phyloP scores from a whole-genome alignment of 2,113 vertebrate genomes.

The Oreochromis tanganicae region DNA sequence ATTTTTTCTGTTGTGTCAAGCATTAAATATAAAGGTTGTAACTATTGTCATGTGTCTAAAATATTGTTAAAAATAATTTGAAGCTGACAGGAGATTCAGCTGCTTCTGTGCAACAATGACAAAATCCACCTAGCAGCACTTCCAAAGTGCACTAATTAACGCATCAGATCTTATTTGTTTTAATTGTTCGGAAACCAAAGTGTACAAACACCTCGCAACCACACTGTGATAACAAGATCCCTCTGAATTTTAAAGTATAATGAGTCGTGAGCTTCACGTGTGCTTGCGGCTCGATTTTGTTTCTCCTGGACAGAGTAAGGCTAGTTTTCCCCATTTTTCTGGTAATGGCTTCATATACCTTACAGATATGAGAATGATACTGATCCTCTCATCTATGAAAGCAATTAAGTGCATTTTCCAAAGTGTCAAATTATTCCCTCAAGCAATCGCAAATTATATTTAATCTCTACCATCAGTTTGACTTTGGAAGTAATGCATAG shows the following conservation, averaged over 20 bases:
- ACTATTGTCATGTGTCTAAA: not conserved
- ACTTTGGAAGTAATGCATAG: not conserved
- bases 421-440: not conserved
- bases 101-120: not conserved
- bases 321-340: not conserved
- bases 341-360: not conserved
- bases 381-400: not conserved
- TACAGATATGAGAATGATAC: not conserved
- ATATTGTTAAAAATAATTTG: not conserved
- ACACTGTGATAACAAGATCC: not conserved
- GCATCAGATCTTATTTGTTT: not conserved
- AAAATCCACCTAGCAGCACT: not conserved
- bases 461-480: not conserved
- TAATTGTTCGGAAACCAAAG: not conserved
- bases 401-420: not conserved
- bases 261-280: not conserved
- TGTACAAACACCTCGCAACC: not conserved
- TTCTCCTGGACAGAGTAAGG: not conserved
- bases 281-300: not conserved
- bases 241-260: not conserved
- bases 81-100: not conserved
- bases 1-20: not conserved
- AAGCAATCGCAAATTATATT: not conserved
- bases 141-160: not conserved
- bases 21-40: not conserved